A percentile compares a stretch with the other conserved stretches of the same genome.
phyloP scores from a whole-genome alignment of 2,797 vertebrate species.

The Mormyrus proboscirostris region DNA sequence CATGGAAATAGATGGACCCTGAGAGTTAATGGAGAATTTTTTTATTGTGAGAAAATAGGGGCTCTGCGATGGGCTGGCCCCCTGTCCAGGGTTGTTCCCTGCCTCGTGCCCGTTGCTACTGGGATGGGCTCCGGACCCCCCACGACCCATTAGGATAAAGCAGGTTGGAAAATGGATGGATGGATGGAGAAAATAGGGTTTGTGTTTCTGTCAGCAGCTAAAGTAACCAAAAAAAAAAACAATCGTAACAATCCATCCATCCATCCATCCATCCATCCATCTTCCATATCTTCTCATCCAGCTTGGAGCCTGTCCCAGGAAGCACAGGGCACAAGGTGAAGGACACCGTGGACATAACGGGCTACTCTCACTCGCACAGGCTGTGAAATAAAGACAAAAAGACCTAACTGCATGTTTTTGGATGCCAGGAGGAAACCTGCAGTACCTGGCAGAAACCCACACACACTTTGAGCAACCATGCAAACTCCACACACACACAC shows the following conservation, averaged over 20 bases:
- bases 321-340: background rate
- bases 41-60: background rate
- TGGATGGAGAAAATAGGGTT: background rate
- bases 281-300: background rate
- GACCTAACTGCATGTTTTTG: background rate
- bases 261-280: background rate
- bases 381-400: background rate
- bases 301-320: background rate
- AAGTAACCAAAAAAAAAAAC: background rate
- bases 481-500: background rate
- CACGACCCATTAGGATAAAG: too few relatives aligned
- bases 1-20: constrained; percentile 9
- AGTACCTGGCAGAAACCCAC: background rate
- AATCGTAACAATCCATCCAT: background rate
- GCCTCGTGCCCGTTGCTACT: too few relatives aligned
- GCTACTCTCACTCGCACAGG: background rate
- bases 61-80: too few relatives aligned
- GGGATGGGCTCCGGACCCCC: too few relatives aligned
- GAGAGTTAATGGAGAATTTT: constrained; percentile 27
- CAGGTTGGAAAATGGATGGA: too few relatives aligned
- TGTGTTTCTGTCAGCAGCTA: constrained; percentile 12
- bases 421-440: background rate
- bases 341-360: background rate
- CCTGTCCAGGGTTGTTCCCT: too few relatives aligned
- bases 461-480: background rate